Base-by-base conservation (phyloP, 2,888 invertebrate genomes). In the Argynnis bischoffii region DNA sequence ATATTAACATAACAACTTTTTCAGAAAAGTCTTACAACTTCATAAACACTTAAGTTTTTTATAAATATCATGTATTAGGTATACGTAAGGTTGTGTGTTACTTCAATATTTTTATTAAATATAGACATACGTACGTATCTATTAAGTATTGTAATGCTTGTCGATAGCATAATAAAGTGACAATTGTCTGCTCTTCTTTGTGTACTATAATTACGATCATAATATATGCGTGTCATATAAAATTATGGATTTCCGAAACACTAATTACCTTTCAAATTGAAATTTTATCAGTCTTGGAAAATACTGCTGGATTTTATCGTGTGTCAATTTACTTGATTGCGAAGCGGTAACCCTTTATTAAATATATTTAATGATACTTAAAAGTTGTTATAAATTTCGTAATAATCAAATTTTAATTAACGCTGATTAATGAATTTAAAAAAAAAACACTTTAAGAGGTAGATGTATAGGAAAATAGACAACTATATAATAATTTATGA, bases 161-260 rank as follows among this genome's bases (percentile, higher is more conserved):
- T 53, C 26, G 31, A 55, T 41, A 31, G 1, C 6, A 26, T 55
- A 31, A 55, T 18, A 11, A 11, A 35, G 31, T n/a, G 31, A 31
- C 11, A 55, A 35, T 11, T 35, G 35, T 1, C 35, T 31, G 16
- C 50, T 55, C n/a, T 55, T 35, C 31, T 3, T 60, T 26, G 13
- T 16, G 2, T n/a, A 11, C 1, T 13, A n/a, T 60, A 48, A 14
- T 60, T 26, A 50, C 77, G 72, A 76, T 5, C 16, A 59, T 14
- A 51, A 35, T 13, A 31, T 16, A 51, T 61, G 53, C 41, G 15
- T 41, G 53, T 26, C 53, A 46, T 15, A 53, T 41, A 21, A 41
- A 5, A 63, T 53, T 63, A 41, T 54, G 6, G 41, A 21, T 54
- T 53, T 46, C 35, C 8, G 11, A 41, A 63, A 54, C 21, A 41